Percentiles rank a stretch among this genome's conserved stretches.
These are phyloP conservation scores for Papilio polytes DNA, from an alignment of 1,140 invertebrate species.

Conservation along the genomic window DNA sequence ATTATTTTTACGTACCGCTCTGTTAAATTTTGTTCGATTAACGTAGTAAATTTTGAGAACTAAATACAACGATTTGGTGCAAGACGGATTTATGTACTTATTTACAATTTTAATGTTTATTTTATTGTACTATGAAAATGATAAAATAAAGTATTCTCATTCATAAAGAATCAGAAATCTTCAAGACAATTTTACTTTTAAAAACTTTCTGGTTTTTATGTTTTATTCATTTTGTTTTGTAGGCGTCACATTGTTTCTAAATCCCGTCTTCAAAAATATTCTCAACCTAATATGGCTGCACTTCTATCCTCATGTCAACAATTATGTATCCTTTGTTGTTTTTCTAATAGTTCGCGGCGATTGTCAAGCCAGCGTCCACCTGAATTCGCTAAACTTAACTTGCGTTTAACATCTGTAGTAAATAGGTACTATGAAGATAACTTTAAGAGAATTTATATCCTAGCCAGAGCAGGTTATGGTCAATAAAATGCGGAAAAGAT, in stretches of 20 bases:
- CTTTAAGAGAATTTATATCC: not conserved
- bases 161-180: not conserved
- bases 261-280: not conserved
- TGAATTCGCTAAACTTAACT: too few relatives aligned
- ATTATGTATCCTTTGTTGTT: too few relatives aligned
- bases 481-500: slow-evolving; percentile 18
- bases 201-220: not conserved
- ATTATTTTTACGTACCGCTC: not conserved
- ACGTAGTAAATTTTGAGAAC: not conserved
- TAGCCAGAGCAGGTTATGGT: slow-evolving; percentile 3
- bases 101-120: not conserved
- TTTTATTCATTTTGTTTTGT: not conserved
- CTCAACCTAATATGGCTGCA: not conserved
- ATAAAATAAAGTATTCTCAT: not conserved
- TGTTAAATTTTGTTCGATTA: not conserved
- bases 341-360: too few relatives aligned
- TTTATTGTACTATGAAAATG: not conserved
- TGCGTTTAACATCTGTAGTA: not conserved
- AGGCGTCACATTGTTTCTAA: slow-evolving; percentile 1
- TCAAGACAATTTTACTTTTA: not conserved
- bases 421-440: not conserved
- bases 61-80: not conserved
- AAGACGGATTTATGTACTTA: not conserved
- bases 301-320: not conserved
- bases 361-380: too few relatives aligned